A percentile compares a stretch with the other conserved stretches of the same genome.
Evolutionary conservation across 1,140 invertebrate genomes (phyloP).

Genomic region (Papilio dardanus): DNA sequence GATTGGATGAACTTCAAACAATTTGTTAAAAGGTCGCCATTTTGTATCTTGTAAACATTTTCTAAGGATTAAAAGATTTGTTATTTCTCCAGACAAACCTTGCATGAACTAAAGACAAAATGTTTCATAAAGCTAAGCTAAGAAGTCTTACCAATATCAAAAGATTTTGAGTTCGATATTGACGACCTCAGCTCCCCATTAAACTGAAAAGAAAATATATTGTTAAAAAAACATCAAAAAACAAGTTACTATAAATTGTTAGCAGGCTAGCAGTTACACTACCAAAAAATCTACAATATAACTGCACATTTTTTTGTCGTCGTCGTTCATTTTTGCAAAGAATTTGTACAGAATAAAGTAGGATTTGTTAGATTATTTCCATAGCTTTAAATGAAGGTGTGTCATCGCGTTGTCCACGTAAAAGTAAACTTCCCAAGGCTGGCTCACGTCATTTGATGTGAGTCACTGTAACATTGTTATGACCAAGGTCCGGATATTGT

Average conservation of each 20-base stretch:
- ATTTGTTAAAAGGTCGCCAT: background rate
- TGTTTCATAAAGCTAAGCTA: too few species aligned
- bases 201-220: too few species aligned
- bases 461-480: background rate
- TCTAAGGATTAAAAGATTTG: background rate
- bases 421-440: slow-evolving; percentile 11
- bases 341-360: background rate
- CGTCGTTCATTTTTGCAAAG: background rate
- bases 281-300: background rate
- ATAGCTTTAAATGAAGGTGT: background rate
- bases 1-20: background rate
- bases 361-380: background rate
- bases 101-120: too few species aligned
- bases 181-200: too few species aligned
- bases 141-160: too few species aligned
- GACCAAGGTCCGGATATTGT: background rate
- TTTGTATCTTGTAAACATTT: background rate
- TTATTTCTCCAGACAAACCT: background rate
- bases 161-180: too few species aligned
- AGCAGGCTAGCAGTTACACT: too few species aligned
- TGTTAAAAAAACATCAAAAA: too few species aligned
- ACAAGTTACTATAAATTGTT: too few species aligned
- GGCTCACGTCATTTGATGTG: background rate
- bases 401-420: slow-evolving; percentile 2
- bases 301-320: background rate